Evolutionary conservation across 2,113 vertebrate species (phyloP).

Genomic region (Bos javanicus): DNA sequence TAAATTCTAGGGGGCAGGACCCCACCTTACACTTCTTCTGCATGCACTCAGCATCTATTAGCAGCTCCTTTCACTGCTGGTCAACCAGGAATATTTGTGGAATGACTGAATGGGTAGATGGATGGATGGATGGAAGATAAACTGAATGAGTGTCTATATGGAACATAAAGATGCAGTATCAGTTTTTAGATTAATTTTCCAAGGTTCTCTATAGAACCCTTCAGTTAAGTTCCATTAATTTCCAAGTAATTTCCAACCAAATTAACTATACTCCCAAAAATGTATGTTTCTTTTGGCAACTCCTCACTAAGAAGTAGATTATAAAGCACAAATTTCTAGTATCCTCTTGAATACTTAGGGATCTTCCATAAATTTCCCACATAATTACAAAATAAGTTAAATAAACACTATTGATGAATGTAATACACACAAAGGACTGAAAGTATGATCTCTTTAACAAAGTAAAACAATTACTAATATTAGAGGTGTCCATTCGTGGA

Average conservation of each 20-base stretch:
- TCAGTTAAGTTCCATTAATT: neutral
- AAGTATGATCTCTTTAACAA: neutral
- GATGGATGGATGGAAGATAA: too few relatives aligned
- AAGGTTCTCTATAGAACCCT: neutral
- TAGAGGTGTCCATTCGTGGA: neutral
- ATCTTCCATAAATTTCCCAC: neutral
- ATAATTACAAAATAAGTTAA: neutral
- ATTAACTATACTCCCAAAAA: neutral
- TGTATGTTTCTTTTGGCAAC: neutral
- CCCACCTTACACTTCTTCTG: accelerated
- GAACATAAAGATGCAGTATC: neutral
- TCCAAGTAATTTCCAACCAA: neutral
- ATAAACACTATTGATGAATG: neutral
- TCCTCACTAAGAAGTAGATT: neutral
- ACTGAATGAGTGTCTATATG: neutral
- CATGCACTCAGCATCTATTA: neutral
- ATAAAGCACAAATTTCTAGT: neutral
- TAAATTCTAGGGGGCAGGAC: neutral
- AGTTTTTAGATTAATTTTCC: neutral
- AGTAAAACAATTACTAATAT: neutral
- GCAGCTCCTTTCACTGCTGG: neutral
- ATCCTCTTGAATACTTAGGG: neutral
- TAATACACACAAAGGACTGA: neutral
- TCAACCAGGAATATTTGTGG: neutral
- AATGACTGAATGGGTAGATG: neutral